Percentiles rank a stretch among this genome's conserved stretches.
Conservation (phyloP, 2,797 vertebrate species). For the Intellagama lesueurii region DNA sequence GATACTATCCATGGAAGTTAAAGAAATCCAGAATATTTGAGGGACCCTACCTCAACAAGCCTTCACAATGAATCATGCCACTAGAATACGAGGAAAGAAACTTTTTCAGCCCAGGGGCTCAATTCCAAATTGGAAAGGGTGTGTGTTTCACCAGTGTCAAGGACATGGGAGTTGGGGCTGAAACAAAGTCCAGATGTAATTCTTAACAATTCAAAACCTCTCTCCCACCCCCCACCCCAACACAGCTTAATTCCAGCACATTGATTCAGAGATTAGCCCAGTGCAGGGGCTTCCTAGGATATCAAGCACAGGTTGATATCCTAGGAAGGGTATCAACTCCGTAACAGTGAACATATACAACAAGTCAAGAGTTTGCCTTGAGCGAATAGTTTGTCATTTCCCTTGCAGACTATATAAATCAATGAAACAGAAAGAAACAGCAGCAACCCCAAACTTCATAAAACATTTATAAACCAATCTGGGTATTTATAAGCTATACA, state of each 20-base stretch:
- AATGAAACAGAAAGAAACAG: constrained; percentile 42
- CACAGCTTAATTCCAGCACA: not conserved
- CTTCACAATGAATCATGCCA: not conserved
- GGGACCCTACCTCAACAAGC: not conserved
- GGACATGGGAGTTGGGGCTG: not conserved
- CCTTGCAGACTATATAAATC: constrained; percentile 40
- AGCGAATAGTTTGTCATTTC: not conserved
- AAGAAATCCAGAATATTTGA: not conserved
- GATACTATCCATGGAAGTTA: not conserved
- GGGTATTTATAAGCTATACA: not conserved
- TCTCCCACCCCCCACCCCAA: not conserved
- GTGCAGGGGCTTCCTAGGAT: not conserved
- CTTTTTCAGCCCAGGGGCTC: not conserved
- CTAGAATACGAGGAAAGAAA: not conserved
- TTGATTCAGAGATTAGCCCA: not conserved
- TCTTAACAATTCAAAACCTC: not conserved
- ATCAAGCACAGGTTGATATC: not conserved
- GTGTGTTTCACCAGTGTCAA: not conserved
- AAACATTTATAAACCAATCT: not conserved
- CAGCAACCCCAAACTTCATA: constrained; percentile 24
- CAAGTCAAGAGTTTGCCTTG: no score
- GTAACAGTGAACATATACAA: not conserved
- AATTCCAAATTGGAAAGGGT: not conserved
- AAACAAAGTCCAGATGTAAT: not conserved
- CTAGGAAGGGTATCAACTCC: no score